Evolutionary conservation across 1,140 invertebrate genomes (phyloP), one percentile per base, ranked within the genome.

Genomic region (Nasonia giraulti): DNA sequence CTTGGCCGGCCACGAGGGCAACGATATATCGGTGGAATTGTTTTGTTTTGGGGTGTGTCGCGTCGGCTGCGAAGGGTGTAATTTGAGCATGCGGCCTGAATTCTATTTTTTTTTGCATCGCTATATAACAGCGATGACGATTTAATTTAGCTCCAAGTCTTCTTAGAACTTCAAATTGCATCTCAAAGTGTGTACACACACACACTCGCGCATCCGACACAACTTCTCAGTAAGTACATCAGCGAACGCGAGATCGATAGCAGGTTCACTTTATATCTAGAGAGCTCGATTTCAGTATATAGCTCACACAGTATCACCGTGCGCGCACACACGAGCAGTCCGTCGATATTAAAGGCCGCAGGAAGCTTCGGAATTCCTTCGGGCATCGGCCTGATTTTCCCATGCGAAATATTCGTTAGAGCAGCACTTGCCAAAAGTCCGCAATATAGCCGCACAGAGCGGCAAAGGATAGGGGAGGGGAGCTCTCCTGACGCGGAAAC

Each of bases 301-400:
- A 27, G 27, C 27, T 27, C 27, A 27, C 27, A 27, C 27, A 27
- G 27, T 66, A 55, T 33, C 78, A 7, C 17, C 4, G 1, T 5
- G 20, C 5, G 17, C 50, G 50, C 50, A 14, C 0, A 12, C 44
- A 10, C 17, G 2, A 17, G 50, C 14, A n/a, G 55, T 4, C 20
- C 7, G 55, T 62, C 55, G 55, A 62, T 62, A 62, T 62, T 62
- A 62, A 62, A 62, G 55, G 37, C 1, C 10, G 20, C 40, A 71
- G 80, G 40, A 81, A 73, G 40, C 37, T 14, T 50, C 71, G 55
- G 76, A 83, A 83, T 83, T 76, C 73, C 73, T 75, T n/a, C 0
- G 40, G 17, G 33, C 55, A 37, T 83, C 47, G 55, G 55, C 20
- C 55, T 62, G 31, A 82, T 82, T 75, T 83, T 83, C 47, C 68